These are phyloP conservation scores for Ceratina japonica DNA, from an alignment of 1,140 invertebrate species.

Conservation along the genomic window DNA sequence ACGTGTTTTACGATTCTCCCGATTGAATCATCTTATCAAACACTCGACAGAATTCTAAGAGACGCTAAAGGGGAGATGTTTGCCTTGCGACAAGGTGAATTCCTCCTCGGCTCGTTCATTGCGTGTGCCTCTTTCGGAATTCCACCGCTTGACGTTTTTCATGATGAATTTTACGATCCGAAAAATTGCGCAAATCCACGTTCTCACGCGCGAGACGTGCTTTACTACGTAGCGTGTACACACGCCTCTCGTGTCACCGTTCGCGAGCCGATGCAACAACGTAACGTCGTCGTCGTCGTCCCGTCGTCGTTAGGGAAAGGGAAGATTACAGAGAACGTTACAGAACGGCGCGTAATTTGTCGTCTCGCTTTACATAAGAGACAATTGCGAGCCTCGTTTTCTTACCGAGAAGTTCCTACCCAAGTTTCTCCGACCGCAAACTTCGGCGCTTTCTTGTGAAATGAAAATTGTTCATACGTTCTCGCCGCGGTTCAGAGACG, in stretches of 20 bases:
- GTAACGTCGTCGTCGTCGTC: slow-evolving; percentile 5
- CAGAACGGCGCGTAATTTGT: slow-evolving; percentile 23
- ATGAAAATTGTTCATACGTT: background rate
- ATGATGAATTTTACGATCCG: slow-evolving; percentile 7
- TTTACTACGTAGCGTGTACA: background rate
- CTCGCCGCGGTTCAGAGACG: too few relatives aligned
- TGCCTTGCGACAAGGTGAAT: background rate
- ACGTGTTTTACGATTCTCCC: too few relatives aligned
- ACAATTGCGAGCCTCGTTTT: slow-evolving; percentile 29
- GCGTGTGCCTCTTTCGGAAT: background rate
- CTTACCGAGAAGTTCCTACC: background rate
- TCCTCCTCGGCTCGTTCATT: background rate
- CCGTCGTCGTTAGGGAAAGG: slow-evolving; percentile 18
- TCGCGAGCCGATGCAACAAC: background rate
- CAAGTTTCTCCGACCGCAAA: background rate
- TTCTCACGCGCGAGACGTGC: slow-evolving; percentile 13
- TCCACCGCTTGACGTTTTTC: background rate
- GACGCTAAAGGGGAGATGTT: too few relatives aligned
- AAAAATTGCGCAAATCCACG: slow-evolving; percentile 15
- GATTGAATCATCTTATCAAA: too few relatives aligned
- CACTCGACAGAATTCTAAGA: too few relatives aligned
- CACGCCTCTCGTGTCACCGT: slow-evolving; percentile 8
- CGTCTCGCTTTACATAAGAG: slow-evolving; percentile 46
- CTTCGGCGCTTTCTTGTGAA: background rate
- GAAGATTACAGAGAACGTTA: slow-evolving; percentile 38